These are phyloP conservation scores for Homalodisca vitripennis DNA, from an alignment of 1,140 invertebrate species.

Conservation along the genomic window DNA sequence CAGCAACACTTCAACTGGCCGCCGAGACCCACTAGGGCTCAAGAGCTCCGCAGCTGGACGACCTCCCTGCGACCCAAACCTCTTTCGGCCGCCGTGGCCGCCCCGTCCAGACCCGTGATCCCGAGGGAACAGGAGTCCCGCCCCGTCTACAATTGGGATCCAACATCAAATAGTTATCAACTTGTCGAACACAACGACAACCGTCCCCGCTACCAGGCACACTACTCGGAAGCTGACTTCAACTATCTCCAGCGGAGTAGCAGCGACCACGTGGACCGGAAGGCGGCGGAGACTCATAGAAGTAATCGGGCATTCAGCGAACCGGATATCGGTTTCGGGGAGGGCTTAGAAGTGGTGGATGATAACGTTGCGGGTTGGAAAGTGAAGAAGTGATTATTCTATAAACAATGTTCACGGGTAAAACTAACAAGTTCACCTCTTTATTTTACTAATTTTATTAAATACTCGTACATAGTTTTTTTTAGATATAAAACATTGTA, in stretches of 20 bases:
- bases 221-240: slow-evolving; percentile 23
- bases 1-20: slow-evolving; percentile 12
- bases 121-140: not conserved
- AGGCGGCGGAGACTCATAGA: not conserved
- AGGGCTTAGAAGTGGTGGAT: slow-evolving; percentile 29
- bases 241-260: not conserved
- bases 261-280: slow-evolving; percentile 1
- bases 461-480: too few species aligned
- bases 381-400: slow-evolving; percentile 19
- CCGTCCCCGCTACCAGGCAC: not conserved
- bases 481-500: too few species aligned
- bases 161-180: slow-evolving; percentile 12
- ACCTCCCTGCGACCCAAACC: slow-evolving; percentile 1
- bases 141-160: slow-evolving; percentile 15
- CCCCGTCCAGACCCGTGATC: slow-evolving; percentile 8
- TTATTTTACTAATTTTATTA: slow-evolving; percentile 10
- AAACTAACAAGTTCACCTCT: not conserved
- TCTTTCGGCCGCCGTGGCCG: not conserved
- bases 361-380: slow-evolving; percentile 21
- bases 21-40: slow-evolving; percentile 1
- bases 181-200: not conserved
- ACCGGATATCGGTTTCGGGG: slow-evolving; percentile 29
- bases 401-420: too few species aligned
- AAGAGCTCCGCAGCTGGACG: not conserved
- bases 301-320: slow-evolving; percentile 4